phyloP scores from a whole-genome alignment of 2,888 invertebrate genomes.

The Euzophera pinguis region DNA sequence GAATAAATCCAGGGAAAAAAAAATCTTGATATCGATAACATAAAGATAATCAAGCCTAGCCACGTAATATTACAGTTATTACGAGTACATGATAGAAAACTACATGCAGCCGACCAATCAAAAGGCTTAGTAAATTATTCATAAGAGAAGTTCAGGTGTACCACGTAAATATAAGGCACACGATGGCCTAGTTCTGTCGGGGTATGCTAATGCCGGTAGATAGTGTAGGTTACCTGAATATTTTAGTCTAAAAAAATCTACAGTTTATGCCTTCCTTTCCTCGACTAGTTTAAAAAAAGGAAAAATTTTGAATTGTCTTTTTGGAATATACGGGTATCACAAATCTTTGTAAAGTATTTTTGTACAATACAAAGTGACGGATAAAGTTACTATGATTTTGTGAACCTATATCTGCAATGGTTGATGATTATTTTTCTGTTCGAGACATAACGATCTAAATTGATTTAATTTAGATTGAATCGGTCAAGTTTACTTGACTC shows the following conservation, averaged over 20 bases:
- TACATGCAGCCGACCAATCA: slow-evolving; percentile 5
- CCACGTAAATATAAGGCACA: slow-evolving; percentile 13
- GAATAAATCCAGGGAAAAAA: no score
- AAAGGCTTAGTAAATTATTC: slow-evolving; percentile 13
- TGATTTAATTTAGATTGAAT: no score
- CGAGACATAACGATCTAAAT: no score
- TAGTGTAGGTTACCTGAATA: slow-evolving; percentile 17
- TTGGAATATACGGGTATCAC: background rate
- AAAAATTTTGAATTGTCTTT: background rate
- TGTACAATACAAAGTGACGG: no score
- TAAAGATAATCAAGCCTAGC: no score
- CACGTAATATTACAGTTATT: background rate
- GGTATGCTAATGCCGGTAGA: slow-evolving; percentile 42
- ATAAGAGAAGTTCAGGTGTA: slow-evolving; percentile 4
- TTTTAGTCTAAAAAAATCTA: background rate
- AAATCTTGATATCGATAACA: no score
- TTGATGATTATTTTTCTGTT: no score
- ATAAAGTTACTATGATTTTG: no score
- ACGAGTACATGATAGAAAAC: background rate
- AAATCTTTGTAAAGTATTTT: no score
- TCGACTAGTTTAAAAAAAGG: background rate
- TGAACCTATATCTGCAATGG: no score
- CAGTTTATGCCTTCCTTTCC: background rate
- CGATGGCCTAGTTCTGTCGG: slow-evolving; percentile 43
- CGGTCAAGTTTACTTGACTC: no score